A percentile compares a stretch with the other conserved stretches of the same genome.
Conservation (phyloP, 2,888 invertebrate genomes). For the Sycophila texana region DNA sequence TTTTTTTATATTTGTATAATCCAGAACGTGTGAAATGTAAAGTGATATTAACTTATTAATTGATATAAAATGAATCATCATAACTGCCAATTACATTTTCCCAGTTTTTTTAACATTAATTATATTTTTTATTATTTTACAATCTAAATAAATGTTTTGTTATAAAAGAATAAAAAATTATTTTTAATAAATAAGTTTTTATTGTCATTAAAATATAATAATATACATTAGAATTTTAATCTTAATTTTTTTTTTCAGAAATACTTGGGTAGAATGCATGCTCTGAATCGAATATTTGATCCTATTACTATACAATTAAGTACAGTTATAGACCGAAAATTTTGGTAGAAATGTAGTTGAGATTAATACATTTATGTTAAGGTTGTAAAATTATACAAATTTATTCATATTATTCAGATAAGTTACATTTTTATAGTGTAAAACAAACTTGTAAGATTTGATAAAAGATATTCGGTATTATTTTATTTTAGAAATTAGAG, state of each 20-base stretch:
- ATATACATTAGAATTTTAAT: background rate
- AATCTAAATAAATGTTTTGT: slow-evolving; percentile 4
- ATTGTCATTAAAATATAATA: background rate
- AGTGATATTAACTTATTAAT: slow-evolving; percentile 21
- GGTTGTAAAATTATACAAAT: slow-evolving; percentile 19
- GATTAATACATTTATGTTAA: slow-evolving; percentile 28
- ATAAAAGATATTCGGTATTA: background rate
- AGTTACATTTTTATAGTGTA: background rate
- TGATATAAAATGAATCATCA: slow-evolving; percentile 16
- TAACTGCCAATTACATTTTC: slow-evolving; percentile 30
- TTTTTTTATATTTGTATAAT: slow-evolving; percentile 37
- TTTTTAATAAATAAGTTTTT: background rate
- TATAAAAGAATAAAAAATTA: background rate
- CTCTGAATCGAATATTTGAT: slow-evolving; percentile 68
- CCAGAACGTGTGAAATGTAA: slow-evolving; percentile 18
- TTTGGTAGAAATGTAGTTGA: slow-evolving; percentile 59
- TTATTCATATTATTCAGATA: too few relatives aligned
- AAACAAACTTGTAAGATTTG: background rate
- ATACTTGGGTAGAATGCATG: slow-evolving; percentile 71
- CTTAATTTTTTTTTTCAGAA: slow-evolving; percentile 66
- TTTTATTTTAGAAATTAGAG: background rate
- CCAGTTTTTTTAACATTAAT: slow-evolving; percentile 10
- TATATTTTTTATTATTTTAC: slow-evolving; percentile 17
- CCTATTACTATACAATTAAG: slow-evolving; percentile 67
- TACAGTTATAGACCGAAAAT: slow-evolving; percentile 65